Percentiles rank a stretch among this genome's conserved stretches.
phyloP scores from a whole-genome alignment of 2,888 invertebrate species.

The Tridacna crocea region DNA sequence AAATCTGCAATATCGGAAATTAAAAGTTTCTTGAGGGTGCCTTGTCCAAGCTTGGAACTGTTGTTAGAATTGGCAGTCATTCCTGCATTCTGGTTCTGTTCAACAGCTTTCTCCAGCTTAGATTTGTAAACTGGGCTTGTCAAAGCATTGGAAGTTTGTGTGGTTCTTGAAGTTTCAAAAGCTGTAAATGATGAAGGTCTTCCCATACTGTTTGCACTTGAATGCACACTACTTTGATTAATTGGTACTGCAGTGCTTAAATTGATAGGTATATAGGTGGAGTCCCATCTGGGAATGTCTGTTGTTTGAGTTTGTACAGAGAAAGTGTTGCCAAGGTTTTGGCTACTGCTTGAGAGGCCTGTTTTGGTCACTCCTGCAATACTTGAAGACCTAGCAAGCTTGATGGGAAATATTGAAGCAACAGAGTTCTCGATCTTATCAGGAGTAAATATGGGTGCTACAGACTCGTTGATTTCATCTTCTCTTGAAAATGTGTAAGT shows the following conservation, averaged over 20 bases:
- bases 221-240: background rate
- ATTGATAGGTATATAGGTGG: slow-evolving; percentile 15
- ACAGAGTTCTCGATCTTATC: slow-evolving; percentile 4
- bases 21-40: slow-evolving; percentile 20
- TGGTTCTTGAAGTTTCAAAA: too few species aligned
- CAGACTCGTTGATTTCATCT: background rate
- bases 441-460: background rate
- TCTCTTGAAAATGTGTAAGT: background rate
- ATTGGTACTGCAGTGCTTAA: background rate
- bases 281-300: background rate
- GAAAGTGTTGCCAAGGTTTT: background rate
- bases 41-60: background rate
- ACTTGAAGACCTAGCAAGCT: background rate
- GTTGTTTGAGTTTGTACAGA: background rate
- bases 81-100: slow-evolving; percentile 30
- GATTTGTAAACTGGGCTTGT: slow-evolving; percentile 47
- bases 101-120: slow-evolving; percentile 57
- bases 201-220: background rate
- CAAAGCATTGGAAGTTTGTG: background rate
- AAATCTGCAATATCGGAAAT: background rate
- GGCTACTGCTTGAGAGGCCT: background rate
- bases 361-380: background rate
- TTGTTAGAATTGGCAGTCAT: background rate
- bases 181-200: background rate
- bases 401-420: slow-evolving; percentile 9